Percentiles rank a stretch among this genome's conserved stretches.
These are phyloP conservation scores for Andrena camellia DNA, from an alignment of 2,888 invertebrate species.

Conservation along the genomic window DNA sequence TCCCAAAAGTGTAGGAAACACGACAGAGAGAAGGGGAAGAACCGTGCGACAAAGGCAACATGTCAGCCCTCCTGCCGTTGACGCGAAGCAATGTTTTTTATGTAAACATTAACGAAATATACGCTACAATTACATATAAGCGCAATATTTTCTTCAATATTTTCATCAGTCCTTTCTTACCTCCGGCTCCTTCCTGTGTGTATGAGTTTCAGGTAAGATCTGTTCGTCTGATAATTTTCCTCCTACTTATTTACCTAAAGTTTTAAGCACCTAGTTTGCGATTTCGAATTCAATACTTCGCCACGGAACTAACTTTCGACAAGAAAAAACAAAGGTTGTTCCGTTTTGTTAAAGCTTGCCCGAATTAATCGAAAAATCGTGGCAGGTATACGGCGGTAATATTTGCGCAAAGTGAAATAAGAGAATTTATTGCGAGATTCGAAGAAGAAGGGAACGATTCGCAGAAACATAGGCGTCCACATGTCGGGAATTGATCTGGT, in stretches of 20 bases:
- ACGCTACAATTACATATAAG: slow-evolving; percentile 69
- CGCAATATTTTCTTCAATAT: not conserved
- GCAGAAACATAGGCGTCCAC: slow-evolving; percentile 16
- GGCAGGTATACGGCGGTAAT: not conserved
- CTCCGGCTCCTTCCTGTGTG: not conserved
- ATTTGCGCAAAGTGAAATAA: slow-evolving; percentile 8
- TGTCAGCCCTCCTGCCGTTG: slow-evolving; percentile 53
- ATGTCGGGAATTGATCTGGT: not conserved
- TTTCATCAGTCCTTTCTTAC: too few species aligned
- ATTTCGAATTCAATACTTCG: too few species aligned
- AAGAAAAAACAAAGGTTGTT: too few species aligned
- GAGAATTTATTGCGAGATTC: slow-evolving; percentile 34
- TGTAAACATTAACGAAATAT: slow-evolving; percentile 75
- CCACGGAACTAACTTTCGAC: too few species aligned
- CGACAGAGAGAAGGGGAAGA: slow-evolving; percentile 11
- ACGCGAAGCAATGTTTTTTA: slow-evolving; percentile 77
- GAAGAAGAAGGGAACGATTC: slow-evolving; percentile 14
- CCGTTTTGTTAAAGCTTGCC: too few species aligned
- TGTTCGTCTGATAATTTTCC: too few species aligned
- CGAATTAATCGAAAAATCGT: not conserved
- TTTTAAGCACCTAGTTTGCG: too few species aligned
- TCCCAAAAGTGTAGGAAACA: not conserved
- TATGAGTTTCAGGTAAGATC: too few species aligned
- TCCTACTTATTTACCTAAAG: too few species aligned
- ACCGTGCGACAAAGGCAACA: slow-evolving; percentile 26